These are phyloP conservation scores for Ips nitidus DNA, from an alignment of 1,140 invertebrate genomes.

Conservation along the genomic window DNA sequence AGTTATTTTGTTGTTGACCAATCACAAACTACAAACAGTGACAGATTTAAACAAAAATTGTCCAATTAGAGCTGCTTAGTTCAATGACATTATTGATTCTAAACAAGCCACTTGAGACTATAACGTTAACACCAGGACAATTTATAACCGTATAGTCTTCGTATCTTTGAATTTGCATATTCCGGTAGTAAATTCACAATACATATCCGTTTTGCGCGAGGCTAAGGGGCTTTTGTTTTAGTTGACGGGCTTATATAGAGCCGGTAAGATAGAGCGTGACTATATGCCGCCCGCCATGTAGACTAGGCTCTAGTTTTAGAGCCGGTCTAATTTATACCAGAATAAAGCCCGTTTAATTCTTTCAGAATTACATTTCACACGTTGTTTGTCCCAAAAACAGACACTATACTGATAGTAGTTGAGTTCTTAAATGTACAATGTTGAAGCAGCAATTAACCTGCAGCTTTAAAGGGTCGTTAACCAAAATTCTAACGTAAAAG, in stretches of 20 bases:
- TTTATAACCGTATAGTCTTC: constrained; percentile 18
- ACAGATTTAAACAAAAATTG: too few relatives aligned
- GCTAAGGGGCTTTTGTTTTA: constrained; percentile 22
- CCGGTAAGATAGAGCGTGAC: constrained; percentile 37
- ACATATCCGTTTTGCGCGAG: constrained; percentile 18
- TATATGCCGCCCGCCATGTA: constrained; percentile 28
- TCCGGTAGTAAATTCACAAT: constrained; percentile 22
- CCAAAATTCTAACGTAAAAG: too few relatives aligned
- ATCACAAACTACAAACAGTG: too few relatives aligned
- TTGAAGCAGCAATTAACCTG: too few relatives aligned
- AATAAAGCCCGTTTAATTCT: background rate
- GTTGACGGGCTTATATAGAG: constrained; percentile 35
- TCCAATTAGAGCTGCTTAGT: too few relatives aligned
- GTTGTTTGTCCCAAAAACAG: too few relatives aligned
- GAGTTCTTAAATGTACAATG: too few relatives aligned
- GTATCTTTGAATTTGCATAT: constrained; percentile 22
- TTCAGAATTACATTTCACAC: background rate
- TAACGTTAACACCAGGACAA: constrained; percentile 6
- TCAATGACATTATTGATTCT: constrained; percentile 7
- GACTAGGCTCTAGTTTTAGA: constrained; percentile 12
- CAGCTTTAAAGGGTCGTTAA: too few relatives aligned
- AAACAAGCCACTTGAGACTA: background rate
- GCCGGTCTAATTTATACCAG: constrained; percentile 11
- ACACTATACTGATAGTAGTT: too few relatives aligned
- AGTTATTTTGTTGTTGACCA: too few relatives aligned